phyloP scores from a whole-genome alignment of 2,113 vertebrate genomes.

The Coptodon rendalli region DNA sequence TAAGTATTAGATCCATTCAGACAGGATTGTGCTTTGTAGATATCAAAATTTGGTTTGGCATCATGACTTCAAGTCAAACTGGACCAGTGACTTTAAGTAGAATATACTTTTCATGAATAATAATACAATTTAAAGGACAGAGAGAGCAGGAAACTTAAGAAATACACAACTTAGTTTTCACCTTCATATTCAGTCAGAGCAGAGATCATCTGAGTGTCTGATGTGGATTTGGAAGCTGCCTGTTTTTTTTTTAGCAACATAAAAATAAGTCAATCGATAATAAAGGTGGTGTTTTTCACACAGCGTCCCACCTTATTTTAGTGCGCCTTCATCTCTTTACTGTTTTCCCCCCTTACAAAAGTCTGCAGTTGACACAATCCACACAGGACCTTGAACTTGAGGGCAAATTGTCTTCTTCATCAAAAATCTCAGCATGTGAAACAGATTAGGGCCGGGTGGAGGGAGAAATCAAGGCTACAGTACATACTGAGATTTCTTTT shows the following conservation, averaged over 20 bases:
- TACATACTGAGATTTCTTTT: background rate
- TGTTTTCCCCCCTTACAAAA: background rate
- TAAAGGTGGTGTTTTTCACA: background rate
- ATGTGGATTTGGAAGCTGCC: background rate
- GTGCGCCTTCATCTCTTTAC: background rate
- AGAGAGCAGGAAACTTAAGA: background rate
- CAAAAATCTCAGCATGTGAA: slow-evolving; percentile 23
- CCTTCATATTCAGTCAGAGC: background rate
- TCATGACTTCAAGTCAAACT: background rate
- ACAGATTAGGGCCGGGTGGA: background rate
- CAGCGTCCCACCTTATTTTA: background rate
- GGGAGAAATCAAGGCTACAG: background rate
- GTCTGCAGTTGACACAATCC: background rate
- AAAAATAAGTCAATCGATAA: background rate
- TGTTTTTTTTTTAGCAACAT: background rate
- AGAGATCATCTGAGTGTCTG: background rate
- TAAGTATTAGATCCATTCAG: slow-evolving; percentile 43
- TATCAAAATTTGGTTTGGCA: slow-evolving; percentile 30
- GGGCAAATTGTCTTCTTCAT: background rate
- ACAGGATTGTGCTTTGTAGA: slow-evolving; percentile 59
- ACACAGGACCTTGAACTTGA: background rate
- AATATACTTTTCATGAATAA: background rate
- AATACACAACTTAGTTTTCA: background rate
- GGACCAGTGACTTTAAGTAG: background rate
- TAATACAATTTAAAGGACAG: background rate